Evolutionary conservation across 1,140 invertebrate species (phyloP), one percentile per base, ranked within the genome.

Genomic region (Leptinotarsa undecemlineata): DNA sequence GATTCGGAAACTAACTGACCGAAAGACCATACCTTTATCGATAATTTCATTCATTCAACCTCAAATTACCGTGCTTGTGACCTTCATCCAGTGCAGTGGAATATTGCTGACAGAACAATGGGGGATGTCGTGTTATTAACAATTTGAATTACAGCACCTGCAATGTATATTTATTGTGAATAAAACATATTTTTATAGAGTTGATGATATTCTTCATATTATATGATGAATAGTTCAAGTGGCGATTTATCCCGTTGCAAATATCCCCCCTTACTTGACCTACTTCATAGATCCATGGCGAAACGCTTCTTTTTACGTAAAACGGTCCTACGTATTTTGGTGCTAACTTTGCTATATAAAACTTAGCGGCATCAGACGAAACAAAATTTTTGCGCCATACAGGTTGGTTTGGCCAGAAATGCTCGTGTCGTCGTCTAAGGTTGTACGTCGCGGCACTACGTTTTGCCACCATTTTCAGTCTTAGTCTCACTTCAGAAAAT

Each of bases 331-430:
- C 67, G 57, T 72, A 75, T 67, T 76, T 78, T 11, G 79, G 77
- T 6, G 71, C 73, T 6, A 78, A 71, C 64, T 80, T 80, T 6
- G 74, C 72, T 1, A 70, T 57, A 73, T 73, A 75, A 61, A 73
- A 72, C 19, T 77, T 66, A 17, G 69, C 21, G 17, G 72, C 76
- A 42, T 75, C 63, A 15, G 74, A 79, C 33, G 74, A 63, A 14
- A 62, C 48, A 42, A 47, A 72, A 68, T 76, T 76, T 48, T 76
- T 66, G 14, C 69, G 57, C 63, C 72, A 73, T 48, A 80, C 74
- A n/a, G 67, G 33, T 17, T 78, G 60, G 0, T 71, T 74, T 11
- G 60, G 23, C 13, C 6, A 68, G 68, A 76, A 20, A 47, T 19
- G 14, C 19, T 19, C 62, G 0, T 17, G 3, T 14, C 19, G 62